Conservation (phyloP, 1,140 invertebrate species). For the Daktulosphaira vitifoliae region DNA sequence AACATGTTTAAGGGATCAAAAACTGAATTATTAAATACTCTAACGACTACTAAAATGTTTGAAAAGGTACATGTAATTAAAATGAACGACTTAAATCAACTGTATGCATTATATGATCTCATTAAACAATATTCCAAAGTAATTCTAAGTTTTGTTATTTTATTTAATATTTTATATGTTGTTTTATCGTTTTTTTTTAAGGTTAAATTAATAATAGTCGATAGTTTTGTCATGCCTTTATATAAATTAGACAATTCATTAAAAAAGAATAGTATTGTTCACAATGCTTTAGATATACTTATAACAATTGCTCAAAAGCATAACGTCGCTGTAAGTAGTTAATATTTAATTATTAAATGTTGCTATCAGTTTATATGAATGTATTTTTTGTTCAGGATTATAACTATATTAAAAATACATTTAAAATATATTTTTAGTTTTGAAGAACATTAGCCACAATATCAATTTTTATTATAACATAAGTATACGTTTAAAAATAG, state of each 20-base stretch:
- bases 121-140: constrained; percentile 14
- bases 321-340: constrained; percentile 38
- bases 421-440: no score
- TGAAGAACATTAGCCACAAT: no score
- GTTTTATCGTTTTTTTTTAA: constrained; percentile 15
- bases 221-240: constrained; percentile 38
- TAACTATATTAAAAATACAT: no score
- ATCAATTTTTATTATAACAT: no score
- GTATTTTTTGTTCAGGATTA: no score
- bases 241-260: constrained; percentile 35
- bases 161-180: neutral
- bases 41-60: constrained; percentile 1
- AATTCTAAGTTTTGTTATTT: neutral
- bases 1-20: constrained; percentile 7
- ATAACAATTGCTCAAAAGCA: constrained; percentile 15
- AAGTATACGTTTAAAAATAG: no score
- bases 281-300: constrained; percentile 34
- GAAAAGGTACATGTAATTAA: neutral
- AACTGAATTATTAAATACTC: constrained; percentile 1
- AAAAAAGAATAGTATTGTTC: constrained; percentile 34
- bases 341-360: no score
- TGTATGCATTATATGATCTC: constrained; percentile 3
- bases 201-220: constrained; percentile 38
- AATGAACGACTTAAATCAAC: constrained; percentile 20
- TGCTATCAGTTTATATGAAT: no score